A percentile compares a stretch with the other conserved stretches of the same genome.
Conservation (phyloP, 2,797 vertebrate genomes). For the Cirrhinus molitorella region DNA sequence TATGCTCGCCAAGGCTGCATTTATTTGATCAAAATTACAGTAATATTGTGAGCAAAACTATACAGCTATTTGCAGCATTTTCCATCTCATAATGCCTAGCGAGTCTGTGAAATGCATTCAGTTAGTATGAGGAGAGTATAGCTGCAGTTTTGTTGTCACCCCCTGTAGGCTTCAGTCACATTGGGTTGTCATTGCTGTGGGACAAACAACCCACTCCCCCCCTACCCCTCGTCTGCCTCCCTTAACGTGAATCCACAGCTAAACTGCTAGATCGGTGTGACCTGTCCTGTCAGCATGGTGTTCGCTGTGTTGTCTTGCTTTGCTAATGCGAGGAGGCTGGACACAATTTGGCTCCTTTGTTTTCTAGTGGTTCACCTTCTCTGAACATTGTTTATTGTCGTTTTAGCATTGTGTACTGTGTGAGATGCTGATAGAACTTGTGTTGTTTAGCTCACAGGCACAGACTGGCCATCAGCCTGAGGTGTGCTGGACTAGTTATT, state of each 20-base stretch:
- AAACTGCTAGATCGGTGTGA: constrained; percentile 35
- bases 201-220: constrained; percentile 38
- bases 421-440: constrained; percentile 4
- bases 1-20: background rate
- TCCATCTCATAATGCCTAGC: constrained; percentile 2
- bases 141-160: constrained; percentile 26
- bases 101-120: background rate
- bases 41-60: background rate
- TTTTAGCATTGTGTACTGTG: background rate
- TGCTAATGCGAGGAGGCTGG: constrained; percentile 24
- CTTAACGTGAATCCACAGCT: constrained; percentile 29
- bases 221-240: background rate
- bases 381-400: constrained; percentile 24
- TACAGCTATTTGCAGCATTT: background rate
- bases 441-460: constrained; percentile 28
- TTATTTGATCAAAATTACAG: background rate
- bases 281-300: constrained; percentile 39
- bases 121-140: constrained; percentile 20
- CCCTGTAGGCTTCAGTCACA: constrained; percentile 52
- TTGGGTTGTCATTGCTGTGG: constrained; percentile 53
- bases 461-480: constrained; percentile 26
- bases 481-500: constrained; percentile 27
- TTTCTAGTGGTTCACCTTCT: constrained; percentile 11
- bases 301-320: constrained; percentile 16
- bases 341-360: constrained; percentile 24